Base-by-base conservation (phyloP, 2,797 vertebrate genomes). In the Scarus forsteni region DNA sequence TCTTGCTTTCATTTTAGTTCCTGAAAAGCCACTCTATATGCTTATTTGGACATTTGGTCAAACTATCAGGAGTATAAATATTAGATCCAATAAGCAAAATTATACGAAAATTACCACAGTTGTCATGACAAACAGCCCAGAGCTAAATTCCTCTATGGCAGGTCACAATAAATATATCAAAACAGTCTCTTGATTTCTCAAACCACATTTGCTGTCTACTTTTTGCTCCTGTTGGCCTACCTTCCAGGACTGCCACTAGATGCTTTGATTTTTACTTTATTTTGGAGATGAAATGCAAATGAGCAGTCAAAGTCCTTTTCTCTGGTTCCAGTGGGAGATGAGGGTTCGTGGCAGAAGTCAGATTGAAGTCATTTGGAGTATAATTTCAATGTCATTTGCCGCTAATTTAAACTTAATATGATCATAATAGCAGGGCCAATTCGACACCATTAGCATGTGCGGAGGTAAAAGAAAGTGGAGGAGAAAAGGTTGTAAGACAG, bases 391-490 rank as follows among this genome's bases (percentile, higher is more conserved):
- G 78, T 80, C 76, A 86, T 90, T 90, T 84, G 65, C 66, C 84
- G 77, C 76, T 90, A 81, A 91, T 92, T 88, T 89, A 85, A 89
- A 88, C 70, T 62, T 86, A 86, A 89, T 92, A 87, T 86, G 77
- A 76, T 54, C 77, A 67, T 90, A 88, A 92, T 91, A 75, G 79
- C 61, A 5, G 60, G 77, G 76, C 85, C 83, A 89, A 85, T 88
- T 89, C 50, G 8, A 54, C 65, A 3, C 85, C 77, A 92, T 92
- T 88, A 88, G 81, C 67, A 76, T 78, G 88, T 79, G 67, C 66
- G 7, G 65, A 80, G 76, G 82, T 69, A 83, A 63, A 81, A 73
- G 77, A 64, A 70, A 50, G 59, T 61, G 42, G 74, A 65, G 27
- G 27, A 77, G 67, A 75, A 81, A 73, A 66, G 72, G 74, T 81